Evolutionary conservation across 2,113 vertebrate genomes (phyloP), one percentile per base, ranked within the genome.

Genomic region (Callospermophilus lateralis): DNA sequence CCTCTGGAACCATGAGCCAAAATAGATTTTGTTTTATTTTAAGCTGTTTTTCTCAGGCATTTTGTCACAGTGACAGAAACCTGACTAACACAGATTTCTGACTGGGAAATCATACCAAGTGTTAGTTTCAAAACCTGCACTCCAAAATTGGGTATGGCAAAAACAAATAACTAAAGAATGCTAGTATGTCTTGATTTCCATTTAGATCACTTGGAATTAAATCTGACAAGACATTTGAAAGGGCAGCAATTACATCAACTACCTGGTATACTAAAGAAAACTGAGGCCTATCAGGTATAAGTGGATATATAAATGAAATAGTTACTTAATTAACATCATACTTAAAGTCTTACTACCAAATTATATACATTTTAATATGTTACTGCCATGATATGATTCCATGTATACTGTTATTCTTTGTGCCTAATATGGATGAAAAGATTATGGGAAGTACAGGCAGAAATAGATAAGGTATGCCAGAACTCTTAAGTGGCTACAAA

Each of bases 291-390:
- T 42, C 90, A 72, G 17, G 13, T 55, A 16, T 88, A 22, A 92
- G 22, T 22, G 16, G 72, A 81, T 28, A 90, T 4, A 68, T 42
- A 79, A 94, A 51, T 55, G 6, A 95, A 92, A 92, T 67, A 8
- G 15, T n/a, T 94, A 28, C 12, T 77, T 92, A 95, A 51, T 77
- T 92, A 96, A 51, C 67, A 95, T 67, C 51, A 58, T 34, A 9
- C 6, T 87, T 87, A 6, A 87, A 58, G 12, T 22, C 65, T 53
- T 87, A 48, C 17, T 39, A 87, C 63, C 24, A 90, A 88, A 91
- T 78, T 65, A 93, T 15, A 70, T 63, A 37, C 4, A 88, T 65
- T 91, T 85, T 68, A 77, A 89, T 80, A 61, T 34, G 74, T 48
- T 65, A 74, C 74, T 61, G 3, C 0, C 39, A 70, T n/a, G 45